Evolutionary conservation across 2,113 vertebrate species (phyloP), one percentile per base, ranked within the genome.

Genomic region (Siniperca knerii): DNA sequence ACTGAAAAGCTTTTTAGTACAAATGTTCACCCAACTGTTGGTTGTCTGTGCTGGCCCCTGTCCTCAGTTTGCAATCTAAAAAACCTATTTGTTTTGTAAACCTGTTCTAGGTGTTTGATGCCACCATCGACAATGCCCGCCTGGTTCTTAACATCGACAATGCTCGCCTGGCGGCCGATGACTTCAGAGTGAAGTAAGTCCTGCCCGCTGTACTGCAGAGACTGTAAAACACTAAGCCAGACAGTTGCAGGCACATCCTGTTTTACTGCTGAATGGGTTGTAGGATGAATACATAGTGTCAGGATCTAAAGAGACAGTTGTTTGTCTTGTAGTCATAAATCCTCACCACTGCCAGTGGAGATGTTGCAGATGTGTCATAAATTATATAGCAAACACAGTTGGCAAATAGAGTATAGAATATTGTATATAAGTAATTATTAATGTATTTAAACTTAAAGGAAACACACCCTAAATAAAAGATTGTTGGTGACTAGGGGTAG

Each of bases 121-220:
- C 96, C 68, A 96, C 95, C 67, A 73, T 77, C 11, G 94, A 95
- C 72, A 96, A 96, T 29, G 95, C 96, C 61, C 94, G 95, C 9
- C 89, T 96, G 75, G 83, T 96, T 46, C 95, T 96, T 64, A 95
- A 94, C 92, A 96, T 96, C 2, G 95, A 96, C 92, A 96, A 96
- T 0, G 95, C 96, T 82, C 96, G 96, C 70, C 90, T 96, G 90
- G 96, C 96, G 16, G 96, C 96, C 1, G 96, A 96, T 83, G 96
- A 96, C 90, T 96, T 96, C 92, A 96, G 94, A 92, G 93, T 96
- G 65, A 96, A 96, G 96, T 96, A 83, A 94, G 93, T 37, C 52
- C 40, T 66, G 2, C n/a, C 72, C 73, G 0, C 48, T 52, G 46
- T 40, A 62, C 58, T 1, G 0, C 35, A 48, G 40, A 66, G 65